Conservation (phyloP, 2,888 invertebrate genomes). For the Tuberolachnus salignus region DNA sequence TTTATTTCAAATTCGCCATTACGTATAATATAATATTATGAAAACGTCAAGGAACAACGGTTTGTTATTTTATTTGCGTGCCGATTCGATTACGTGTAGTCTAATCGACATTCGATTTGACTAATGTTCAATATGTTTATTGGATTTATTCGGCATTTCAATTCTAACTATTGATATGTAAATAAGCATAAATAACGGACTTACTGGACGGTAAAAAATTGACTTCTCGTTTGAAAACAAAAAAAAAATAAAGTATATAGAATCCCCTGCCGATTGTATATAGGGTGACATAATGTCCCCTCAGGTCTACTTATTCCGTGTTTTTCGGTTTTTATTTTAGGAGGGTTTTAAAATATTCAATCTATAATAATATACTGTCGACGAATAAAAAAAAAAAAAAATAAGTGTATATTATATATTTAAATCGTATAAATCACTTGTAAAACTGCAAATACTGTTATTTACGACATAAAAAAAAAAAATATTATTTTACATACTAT, state of each 20-base stretch:
- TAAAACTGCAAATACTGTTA: neutral
- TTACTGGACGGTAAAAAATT: conserved; percentile 41
- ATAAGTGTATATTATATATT: neutral
- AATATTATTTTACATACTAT: no score
- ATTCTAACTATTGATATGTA: conserved; percentile 50
- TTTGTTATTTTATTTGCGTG: conserved; percentile 27
- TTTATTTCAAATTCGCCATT: no score
- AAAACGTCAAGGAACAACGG: neutral
- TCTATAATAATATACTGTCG: neutral
- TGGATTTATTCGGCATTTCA: conserved; percentile 39
- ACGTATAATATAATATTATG: neutral
- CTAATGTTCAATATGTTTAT: conserved; percentile 46
- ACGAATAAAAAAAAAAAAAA: neutral
- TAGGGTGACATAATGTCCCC: conserved; percentile 44
- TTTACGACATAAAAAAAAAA: neutral
- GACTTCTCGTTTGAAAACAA: conserved; percentile 48
- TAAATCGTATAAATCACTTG: neutral
- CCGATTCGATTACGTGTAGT: conserved; percentile 26
- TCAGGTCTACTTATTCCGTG: neutral
- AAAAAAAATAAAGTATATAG: conserved; percentile 5
- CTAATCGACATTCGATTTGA: conserved; percentile 33
- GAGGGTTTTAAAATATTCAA: conserved; percentile 8
- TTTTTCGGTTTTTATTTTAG: conserved; percentile 5
- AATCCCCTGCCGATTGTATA: conserved; percentile 22
- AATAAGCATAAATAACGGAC: conserved; percentile 49